phyloP scores from a whole-genome alignment of 2,113 vertebrate species.

The Myiopsitta monachus region DNA sequence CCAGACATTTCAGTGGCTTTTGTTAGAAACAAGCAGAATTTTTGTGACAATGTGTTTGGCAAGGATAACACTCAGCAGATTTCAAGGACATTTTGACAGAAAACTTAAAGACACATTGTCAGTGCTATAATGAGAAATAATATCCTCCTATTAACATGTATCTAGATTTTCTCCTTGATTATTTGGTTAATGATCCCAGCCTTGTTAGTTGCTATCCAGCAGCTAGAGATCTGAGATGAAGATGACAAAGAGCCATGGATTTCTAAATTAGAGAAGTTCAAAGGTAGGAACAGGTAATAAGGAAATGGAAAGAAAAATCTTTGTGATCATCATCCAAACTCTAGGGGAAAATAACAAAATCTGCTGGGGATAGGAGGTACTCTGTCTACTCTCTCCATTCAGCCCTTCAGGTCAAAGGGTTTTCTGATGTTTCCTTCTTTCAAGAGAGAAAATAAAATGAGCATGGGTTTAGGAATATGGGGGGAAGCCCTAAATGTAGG shows the following conservation, averaged over 20 bases:
- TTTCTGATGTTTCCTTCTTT: slow-evolving; percentile 2
- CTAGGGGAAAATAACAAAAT: slow-evolving; percentile 12
- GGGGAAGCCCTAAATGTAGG: not conserved
- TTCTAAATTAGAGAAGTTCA: slow-evolving; percentile 47
- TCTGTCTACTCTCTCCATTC: not conserved
- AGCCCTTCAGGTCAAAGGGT: not conserved
- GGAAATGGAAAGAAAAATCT: slow-evolving; percentile 39
- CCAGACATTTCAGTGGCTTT: not conserved
- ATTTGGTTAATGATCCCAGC: slow-evolving; percentile 45
- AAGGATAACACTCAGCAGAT: slow-evolving; percentile 29
- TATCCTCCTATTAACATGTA: slow-evolving; percentile 16
- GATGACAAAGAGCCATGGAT: not conserved
- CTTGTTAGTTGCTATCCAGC: not conserved
- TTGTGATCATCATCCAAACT: slow-evolving; percentile 43
- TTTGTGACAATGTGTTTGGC: slow-evolving; percentile 44
- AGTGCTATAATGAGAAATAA: slow-evolving; percentile 18
- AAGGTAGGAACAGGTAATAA: slow-evolving; percentile 19
- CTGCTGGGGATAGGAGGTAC: not conserved
- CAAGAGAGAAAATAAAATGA: not conserved
- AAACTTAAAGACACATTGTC: slow-evolving; percentile 21
- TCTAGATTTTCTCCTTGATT: slow-evolving; percentile 49
- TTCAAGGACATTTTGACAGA: slow-evolving; percentile 59
- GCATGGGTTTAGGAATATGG: not conserved
- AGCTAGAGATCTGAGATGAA: not conserved
- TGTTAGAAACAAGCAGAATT: slow-evolving; percentile 33